phyloP scores from a whole-genome alignment of 37 sponge, comb jelly and placozoan species.

The Spongia lamella region DNA sequence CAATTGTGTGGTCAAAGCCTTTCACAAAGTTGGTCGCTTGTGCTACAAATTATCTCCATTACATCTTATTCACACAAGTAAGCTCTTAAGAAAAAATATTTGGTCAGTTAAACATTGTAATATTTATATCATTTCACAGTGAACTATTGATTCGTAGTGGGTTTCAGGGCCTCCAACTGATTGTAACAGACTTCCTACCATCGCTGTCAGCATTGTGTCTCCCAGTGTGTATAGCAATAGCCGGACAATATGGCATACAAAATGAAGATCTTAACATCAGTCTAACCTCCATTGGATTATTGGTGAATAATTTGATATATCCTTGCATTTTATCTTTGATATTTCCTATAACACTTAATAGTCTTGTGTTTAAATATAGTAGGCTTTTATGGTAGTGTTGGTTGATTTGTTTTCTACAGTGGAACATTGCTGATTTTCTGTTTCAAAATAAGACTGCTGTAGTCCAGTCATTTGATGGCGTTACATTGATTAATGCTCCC shows the following conservation, averaged over 20 bases:
- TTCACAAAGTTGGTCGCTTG: not conserved
- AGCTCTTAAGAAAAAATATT: too few relatives aligned
- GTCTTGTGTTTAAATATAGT: too few relatives aligned
- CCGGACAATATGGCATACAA: constrained; percentile 80
- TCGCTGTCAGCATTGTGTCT: constrained; percentile 65
- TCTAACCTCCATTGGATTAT: constrained; percentile 89
- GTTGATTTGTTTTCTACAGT: constrained; percentile 46
- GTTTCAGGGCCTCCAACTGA: constrained; percentile 86
- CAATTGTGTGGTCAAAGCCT: constrained; percentile 28
- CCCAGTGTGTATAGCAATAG: constrained; percentile 71
- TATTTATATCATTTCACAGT: too few relatives aligned
- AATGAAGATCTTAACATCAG: constrained; percentile 89
- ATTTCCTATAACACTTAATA: too few relatives aligned
- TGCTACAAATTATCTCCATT: too few relatives aligned
- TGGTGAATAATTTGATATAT: constrained; percentile 66
- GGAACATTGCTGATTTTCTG: constrained; percentile 92
- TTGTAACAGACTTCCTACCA: constrained; percentile 88
- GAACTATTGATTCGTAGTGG: constrained; percentile 69
- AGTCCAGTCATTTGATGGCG: constrained; percentile 12
- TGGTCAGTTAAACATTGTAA: too few relatives aligned
- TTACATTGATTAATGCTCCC: not conserved
- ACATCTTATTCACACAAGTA: too few relatives aligned
- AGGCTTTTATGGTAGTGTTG: too few relatives aligned
- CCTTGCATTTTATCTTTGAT: too few relatives aligned
- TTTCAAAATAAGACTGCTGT: constrained; percentile 68